Base-by-base conservation (phyloP, 1,140 invertebrate species). In the Eumeta japonica region DNA sequence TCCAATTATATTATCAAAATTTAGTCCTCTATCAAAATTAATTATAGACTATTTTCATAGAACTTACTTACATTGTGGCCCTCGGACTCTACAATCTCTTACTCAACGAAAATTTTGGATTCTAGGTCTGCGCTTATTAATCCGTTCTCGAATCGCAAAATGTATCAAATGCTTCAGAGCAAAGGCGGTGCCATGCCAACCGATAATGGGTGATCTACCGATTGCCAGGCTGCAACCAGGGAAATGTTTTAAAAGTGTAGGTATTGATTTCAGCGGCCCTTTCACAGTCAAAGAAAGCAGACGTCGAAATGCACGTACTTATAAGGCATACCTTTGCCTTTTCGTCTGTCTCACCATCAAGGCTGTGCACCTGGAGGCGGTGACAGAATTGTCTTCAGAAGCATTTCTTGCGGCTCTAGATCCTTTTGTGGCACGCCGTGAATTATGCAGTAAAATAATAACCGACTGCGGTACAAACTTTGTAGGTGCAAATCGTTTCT, bases 321-420 rank as follows among this genome's bases (percentile, higher is more conserved):
- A 24, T 9, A 55, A 56, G 49, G 48, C 29, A 4, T 56, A 52
- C 13, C 42, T 46, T 9, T 37, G 39, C 14, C 35, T 62, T 11
- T 65, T 61, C 33, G 37, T 63, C 0, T 64, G 58, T 41, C 45
- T 56, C 37, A 39, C 45, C 5, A 52, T 61, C 2, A 72, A 49
- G 65, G 61, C 62, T 53, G 65, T 52, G 51, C 74, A 74, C 63
- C 59, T 62, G 51, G 76, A 58, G 68, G 44, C 43, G 50, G 57
- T 66, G 44, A 43, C 37, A 2, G 51, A 62, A 39, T 17, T 68
- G 3, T 50, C 60, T 1, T 56, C 55, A 0, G 46, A 55, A 24
- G 49, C 45, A 2, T 67, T 71, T 37, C 12, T 71, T 3, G 48
- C 51, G 3, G 51, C 55, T 1, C 44, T 81, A 16, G 14, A 38